Conservation (phyloP, 1,140 invertebrate species). For the Drosophila guanche region DNA sequence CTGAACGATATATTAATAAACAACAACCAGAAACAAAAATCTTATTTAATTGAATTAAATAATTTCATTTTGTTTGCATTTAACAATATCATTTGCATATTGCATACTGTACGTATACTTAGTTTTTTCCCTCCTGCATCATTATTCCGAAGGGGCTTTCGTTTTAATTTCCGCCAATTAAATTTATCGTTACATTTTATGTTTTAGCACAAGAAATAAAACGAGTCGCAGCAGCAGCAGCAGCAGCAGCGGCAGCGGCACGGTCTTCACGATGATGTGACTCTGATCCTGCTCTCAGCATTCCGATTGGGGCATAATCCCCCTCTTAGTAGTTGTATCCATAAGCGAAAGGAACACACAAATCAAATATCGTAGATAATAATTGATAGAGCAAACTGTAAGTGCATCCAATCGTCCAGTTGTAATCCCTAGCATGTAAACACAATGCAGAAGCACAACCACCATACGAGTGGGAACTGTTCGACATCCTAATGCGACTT, state of each 20-base stretch:
- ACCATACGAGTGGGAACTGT: constrained; percentile 20
- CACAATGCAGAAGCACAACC: constrained; percentile 47
- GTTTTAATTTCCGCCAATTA: constrained; percentile 48
- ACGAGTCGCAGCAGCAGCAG: constrained; percentile 12
- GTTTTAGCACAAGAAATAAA: constrained; percentile 71
- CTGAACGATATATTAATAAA: constrained; percentile 42
- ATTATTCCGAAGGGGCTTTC: constrained; percentile 15
- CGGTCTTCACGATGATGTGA: constrained; percentile 40
- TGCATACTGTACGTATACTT: constrained; percentile 15
- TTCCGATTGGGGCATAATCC: constrained; percentile 49
- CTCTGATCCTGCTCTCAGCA: constrained; percentile 39
- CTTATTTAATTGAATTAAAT: constrained; percentile 81
- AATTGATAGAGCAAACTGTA: constrained; percentile 42
- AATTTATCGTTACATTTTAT: constrained; percentile 51
- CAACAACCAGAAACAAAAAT: constrained; percentile 59
- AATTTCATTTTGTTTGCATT: constrained; percentile 77
- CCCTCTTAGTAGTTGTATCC: constrained; percentile 34
- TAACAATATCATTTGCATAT: constrained; percentile 55
- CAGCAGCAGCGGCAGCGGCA: constrained; percentile 11
- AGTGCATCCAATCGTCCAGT: constrained; percentile 36
- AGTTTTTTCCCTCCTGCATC: constrained; percentile 20
- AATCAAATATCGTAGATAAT: constrained; percentile 45
- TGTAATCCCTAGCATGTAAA: constrained; percentile 45
- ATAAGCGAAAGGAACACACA: constrained; percentile 42
- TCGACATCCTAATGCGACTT: constrained; percentile 31